Base-by-base conservation (phyloP, 2,888 invertebrate genomes). In the Drosophila kanekoi region DNA sequence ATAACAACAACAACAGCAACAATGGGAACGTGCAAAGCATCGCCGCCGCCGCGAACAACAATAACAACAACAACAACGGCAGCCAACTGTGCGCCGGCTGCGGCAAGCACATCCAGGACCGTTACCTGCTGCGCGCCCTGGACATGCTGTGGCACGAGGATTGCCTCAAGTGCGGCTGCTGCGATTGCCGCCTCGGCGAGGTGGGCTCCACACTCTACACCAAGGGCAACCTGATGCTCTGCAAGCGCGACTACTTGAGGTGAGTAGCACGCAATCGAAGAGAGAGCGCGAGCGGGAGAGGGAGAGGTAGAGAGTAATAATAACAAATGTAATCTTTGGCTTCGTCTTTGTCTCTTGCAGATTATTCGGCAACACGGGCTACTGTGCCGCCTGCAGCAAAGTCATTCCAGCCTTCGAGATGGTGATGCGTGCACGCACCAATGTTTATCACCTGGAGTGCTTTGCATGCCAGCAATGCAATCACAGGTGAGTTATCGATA, bases 401-500 rank as follows among this genome's bases (percentile, higher is more conserved):
- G 97, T 97, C 91, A 99, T 99, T 92, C 99, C 99, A 3, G 98
- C 99, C 54, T 99, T 98, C 92, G 99, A 99, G 93, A 98, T 99
- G 98, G 99, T 99, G 84, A 99, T 99, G 99, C 94, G 98, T 81
- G 98, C 98, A 47, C 95, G 97, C 88, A 97, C 96, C 93, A 98
- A 99, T 91, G 99, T 99, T 71, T 99, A 99, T 93, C 99, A 99
- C 92, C 94, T 99, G 89, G 98, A 99, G 93, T 99, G 99, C 93
- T 99, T 99, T 93, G 98, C 98, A 56, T 99, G 99, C 92, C 98
- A 99, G 91, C 98, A 98, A 93, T 99, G 99, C 93, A 98, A 98
- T 93, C 98, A 99, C 93, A 97, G 98, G 98, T 98, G 91, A 93
- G 94, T 57, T 59, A 58, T 67, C 56, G 14, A 47, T 38, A 2